Base-by-base conservation (phyloP, 2,113 vertebrate species). In the Oreochromis niloticus region DNA sequence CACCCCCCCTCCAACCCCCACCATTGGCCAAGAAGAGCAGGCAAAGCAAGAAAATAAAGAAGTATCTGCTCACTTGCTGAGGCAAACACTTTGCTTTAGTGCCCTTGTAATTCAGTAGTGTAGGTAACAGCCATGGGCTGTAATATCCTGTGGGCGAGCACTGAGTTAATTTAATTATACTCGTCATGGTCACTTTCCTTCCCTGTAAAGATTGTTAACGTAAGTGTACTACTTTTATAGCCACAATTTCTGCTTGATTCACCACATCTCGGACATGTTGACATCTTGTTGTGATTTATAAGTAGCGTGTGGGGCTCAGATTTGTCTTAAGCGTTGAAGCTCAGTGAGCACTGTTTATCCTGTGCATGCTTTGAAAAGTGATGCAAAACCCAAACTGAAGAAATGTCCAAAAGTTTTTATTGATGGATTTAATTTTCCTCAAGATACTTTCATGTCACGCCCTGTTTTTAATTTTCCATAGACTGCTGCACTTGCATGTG, bases 51-150 rank as follows among this genome's bases (percentile, higher is more conserved):
- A 27, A 85, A 87, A 91, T 78, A 82, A 89, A 87, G 61, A 86
- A 81, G 88, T 90, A 50, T 87, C 90, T 90, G 61, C 83, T 86
- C 55, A 61, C 66, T 85, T 66, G 82, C 86, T 83, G 89, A 86
- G 85, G 41, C 84, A 82, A 81, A 88, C 85, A 73, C 55, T 89
- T 87, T 82, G 75, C 59, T 54, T 68, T 68, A 59, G 79, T 46
- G 82, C 83, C 36, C 52, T 84, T 85, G 82, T 85, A 79, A 82
- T 82, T 88, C 57, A 9, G 41, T 11, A 80, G 55, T 85, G 39
- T 19, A 56, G 81, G 80, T 52, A 57, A 80, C 59, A 27, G 52
- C 22, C 75, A 48, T 17, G 19, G 24, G 71, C 48, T 16, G 85
- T n/a, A 13, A 48, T 22, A 52, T 88, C 66, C 79, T 39, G 16